Evolutionary conservation across 2,888 invertebrate genomes (phyloP), one percentile per base, ranked within the genome.

Genomic region (Melanostoma mellinum): DNA sequence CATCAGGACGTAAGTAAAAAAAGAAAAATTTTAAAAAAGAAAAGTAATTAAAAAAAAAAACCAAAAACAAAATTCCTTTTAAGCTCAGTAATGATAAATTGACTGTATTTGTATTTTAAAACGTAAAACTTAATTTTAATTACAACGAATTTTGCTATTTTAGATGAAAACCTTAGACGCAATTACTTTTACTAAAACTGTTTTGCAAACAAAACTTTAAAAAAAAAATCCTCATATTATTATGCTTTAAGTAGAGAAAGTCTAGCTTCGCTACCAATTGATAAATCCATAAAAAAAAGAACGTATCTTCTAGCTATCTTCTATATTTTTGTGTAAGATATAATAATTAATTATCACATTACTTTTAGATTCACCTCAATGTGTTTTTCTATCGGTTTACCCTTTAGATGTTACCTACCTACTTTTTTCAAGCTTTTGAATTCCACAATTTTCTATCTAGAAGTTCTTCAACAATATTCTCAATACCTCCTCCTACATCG

Each of bases 1-100:
- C 78, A 82, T 79, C 87, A 87, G 87, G 87, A 87, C 86, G 87
- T 87, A 87, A 87, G 87, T 87, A 87, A 85, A 86, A 67, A 74
- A 73, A 63, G 85, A 68, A 78, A 73, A 68, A 78, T 53, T 67
- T 48, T 52, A n/a, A 78, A 55, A 56, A 40, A 38, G 48, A 61
- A n/a, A 52, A 53, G 5, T 35, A 35, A 32, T 75, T 73, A 20
- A 20, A 20, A 20, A 20, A 20, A 20, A 20, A 20, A 20, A 20
- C 0, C 20, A 20, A 20, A 20, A 20, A 20, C 20, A 20, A 20
- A 20, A 20, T 61, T 56, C 32, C 30, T 40, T 35, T 61, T 3
- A 81, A 72, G 40, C 72, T 81, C 72, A 76, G 55, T 81, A 71
- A 72, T 20, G 20, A 20, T 55, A 40, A 73, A 56, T 60, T 78